Evolutionary conservation across 2,888 invertebrate genomes (phyloP).

Genomic region (Anoncus sp.): DNA sequence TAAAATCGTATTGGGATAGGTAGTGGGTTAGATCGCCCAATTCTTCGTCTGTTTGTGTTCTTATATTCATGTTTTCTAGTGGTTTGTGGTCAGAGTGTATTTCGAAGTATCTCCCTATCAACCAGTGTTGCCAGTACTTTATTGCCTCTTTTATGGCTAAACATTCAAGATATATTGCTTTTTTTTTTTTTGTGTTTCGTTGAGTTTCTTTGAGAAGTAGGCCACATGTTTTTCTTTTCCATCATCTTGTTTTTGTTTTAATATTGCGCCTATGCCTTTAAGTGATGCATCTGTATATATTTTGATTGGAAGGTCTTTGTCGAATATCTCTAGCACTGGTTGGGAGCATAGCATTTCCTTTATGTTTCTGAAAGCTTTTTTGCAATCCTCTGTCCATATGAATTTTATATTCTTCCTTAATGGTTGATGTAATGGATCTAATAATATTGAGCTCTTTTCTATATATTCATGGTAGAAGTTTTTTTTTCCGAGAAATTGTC

Average conservation of each 20-base stretch:
- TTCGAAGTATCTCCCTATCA: constrained; percentile 8
- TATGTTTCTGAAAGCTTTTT: constrained; percentile 32
- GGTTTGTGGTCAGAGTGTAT: constrained; percentile 18
- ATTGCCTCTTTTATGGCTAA: no score
- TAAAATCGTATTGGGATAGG: constrained; percentile 33
- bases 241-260: constrained; percentile 51
- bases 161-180: constrained; percentile 49
- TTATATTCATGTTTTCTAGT: constrained; percentile 27
- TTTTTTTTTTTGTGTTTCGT: no score
- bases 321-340: constrained; percentile 45
- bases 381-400: constrained; percentile 45
- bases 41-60: constrained; percentile 18
- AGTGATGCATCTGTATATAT: constrained; percentile 62
- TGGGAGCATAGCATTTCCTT: constrained; percentile 51
- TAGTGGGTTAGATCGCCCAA: constrained; percentile 18
- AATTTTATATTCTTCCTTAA: constrained; percentile 30
- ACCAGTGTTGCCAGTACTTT: constrained; percentile 22
- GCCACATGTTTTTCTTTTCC: constrained; percentile 28
- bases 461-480: constrained; percentile 44
- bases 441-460: constrained; percentile 33
- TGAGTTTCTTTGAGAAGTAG: no score
- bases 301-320: constrained; percentile 25
- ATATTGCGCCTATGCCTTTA: constrained; percentile 29
- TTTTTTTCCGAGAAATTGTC: constrained; percentile 55
- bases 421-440: constrained; percentile 44